Percentiles rank a stretch among this genome's conserved stretches.
Conservation (phyloP, 2,113 vertebrate genomes). For the Candoia aspera region DNA sequence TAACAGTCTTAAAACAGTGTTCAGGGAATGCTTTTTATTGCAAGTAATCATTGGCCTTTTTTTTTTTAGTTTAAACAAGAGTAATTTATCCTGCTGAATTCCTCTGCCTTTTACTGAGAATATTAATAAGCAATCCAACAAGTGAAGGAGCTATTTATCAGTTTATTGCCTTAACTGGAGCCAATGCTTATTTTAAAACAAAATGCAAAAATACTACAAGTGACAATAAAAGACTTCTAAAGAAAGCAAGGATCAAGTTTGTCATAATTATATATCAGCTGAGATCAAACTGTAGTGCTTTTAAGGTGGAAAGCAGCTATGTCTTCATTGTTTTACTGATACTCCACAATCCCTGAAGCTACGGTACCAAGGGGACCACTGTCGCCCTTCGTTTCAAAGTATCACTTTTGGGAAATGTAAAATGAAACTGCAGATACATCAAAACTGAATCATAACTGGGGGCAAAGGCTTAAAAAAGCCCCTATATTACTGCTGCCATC, state of each 20-base stretch:
- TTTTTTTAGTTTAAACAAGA: background rate
- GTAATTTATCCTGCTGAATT: background rate
- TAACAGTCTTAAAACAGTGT: background rate
- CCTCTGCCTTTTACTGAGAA: constrained; percentile 2
- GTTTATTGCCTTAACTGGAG: background rate
- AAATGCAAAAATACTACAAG: background rate
- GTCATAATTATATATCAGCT: background rate
- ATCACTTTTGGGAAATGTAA: background rate
- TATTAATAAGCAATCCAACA: background rate
- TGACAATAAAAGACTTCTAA: background rate
- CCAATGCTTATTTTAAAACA: background rate
- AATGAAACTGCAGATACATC: background rate
- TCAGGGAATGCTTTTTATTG: background rate
- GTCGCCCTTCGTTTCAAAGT: background rate
- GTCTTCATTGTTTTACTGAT: background rate
- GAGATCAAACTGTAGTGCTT: background rate
- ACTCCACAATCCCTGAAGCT: background rate
- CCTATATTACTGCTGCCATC: background rate
- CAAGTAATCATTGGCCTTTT: background rate
- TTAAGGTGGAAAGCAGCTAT: background rate
- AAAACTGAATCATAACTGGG: background rate
- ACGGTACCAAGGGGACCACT: background rate
- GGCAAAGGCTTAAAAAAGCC: background rate
- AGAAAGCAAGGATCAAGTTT: background rate
- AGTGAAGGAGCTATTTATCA: background rate